Conservation (phyloP, 2,797 vertebrate species). For the Pseudocheirus occidentalis region DNA sequence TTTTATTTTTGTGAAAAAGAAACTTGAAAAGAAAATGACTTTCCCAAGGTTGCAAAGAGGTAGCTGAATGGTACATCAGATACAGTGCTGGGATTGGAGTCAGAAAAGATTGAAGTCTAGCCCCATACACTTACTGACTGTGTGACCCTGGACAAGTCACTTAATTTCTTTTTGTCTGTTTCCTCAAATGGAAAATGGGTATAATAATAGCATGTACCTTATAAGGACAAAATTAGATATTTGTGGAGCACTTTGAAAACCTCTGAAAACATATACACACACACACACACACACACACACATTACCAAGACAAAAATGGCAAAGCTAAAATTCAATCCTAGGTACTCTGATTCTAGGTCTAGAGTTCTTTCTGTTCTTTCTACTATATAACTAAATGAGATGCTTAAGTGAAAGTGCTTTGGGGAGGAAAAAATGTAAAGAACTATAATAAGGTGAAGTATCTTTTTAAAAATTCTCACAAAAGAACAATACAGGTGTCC, state of each 20-base stretch:
- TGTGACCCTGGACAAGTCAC: neutral
- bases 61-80: neutral
- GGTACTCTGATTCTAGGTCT: neutral
- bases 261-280: too few species aligned
- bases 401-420: neutral
- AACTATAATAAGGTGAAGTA: neutral
- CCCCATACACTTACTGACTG: neutral
- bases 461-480: neutral
- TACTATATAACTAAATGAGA: neutral
- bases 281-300: too few species aligned
- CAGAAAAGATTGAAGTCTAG: neutral
- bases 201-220: neutral
- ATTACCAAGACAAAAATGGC: neutral
- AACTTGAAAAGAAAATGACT: neutral
- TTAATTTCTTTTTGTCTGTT: neutral
- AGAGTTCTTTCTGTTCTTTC: neutral
- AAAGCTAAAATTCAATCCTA: neutral
- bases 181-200: neutral
- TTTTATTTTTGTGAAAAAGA: neutral
- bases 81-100: neutral
- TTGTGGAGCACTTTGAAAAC: neutral
- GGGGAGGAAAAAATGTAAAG: neutral
- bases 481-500: neutral
- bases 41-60: neutral
- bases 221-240: neutral